Conservation (phyloP, 1,140 invertebrate genomes). For the Psix sp. region DNA sequence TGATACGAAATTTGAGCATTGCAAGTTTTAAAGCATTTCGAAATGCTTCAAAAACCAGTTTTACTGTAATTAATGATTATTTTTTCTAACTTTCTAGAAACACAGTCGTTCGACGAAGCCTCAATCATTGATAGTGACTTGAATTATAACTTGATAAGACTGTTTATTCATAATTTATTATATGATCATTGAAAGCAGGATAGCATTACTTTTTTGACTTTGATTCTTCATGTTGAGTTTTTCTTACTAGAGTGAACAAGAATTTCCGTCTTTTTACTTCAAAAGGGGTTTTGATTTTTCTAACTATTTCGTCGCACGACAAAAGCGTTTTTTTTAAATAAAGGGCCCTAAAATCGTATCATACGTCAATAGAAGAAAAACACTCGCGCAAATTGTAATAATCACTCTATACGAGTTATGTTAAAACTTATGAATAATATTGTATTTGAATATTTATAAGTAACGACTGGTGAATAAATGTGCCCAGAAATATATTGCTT, state of each 20-base stretch:
- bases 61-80: slow-evolving; percentile 11
- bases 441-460: slow-evolving; percentile 65
- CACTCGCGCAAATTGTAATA: slow-evolving; percentile 58
- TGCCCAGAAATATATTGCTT: slow-evolving; percentile 60
- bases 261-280: too few relatives aligned
- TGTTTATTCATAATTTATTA: slow-evolving; percentile 55
- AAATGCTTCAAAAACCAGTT: too few relatives aligned
- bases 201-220: too few relatives aligned
- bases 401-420: slow-evolving; percentile 57
- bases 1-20: too few relatives aligned
- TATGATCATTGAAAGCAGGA: not conserved
- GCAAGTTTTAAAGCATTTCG: too few relatives aligned
- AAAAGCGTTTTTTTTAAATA: slow-evolving; percentile 25
- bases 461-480: slow-evolving; percentile 63
- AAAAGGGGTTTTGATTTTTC: too few relatives aligned
- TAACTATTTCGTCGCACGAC: slow-evolving; percentile 43
- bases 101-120: slow-evolving; percentile 44
- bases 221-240: too few relatives aligned
- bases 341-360: slow-evolving; percentile 46
- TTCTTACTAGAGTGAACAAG: too few relatives aligned
- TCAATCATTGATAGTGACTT: slow-evolving; percentile 43
- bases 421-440: slow-evolving; percentile 63
- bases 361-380: slow-evolving; percentile 42
- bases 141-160: slow-evolving; percentile 68
- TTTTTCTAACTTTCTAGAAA: slow-evolving; percentile 38